Percentiles rank a stretch among this genome's conserved stretches.
These are phyloP conservation scores for Chaetodon auriga DNA, from an alignment of 2,113 vertebrate genomes.

Conservation along the genomic window DNA sequence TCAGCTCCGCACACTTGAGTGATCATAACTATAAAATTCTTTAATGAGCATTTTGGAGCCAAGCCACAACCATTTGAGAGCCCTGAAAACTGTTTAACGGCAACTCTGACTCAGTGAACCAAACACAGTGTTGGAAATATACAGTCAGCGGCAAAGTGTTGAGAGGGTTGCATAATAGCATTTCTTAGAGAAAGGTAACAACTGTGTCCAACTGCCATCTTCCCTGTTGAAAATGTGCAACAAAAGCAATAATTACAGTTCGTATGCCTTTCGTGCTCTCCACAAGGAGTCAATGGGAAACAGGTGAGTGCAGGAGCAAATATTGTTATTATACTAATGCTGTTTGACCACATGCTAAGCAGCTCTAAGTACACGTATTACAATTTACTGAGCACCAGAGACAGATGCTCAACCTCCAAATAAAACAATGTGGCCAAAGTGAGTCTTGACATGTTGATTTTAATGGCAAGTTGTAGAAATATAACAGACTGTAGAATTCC, in stretches of 20 bases:
- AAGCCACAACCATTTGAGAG: conserved; percentile 39
- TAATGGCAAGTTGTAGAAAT: too few relatives aligned
- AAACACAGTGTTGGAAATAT: conserved; percentile 14
- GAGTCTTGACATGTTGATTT: neutral
- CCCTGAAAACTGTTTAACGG: conserved; percentile 57
- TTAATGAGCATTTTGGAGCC: conserved; percentile 70
- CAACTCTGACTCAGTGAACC: conserved; percentile 47
- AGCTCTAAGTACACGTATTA: neutral
- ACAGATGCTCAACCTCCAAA: neutral
- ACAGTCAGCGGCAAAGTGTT: conserved; percentile 15
- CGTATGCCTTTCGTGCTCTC: conserved; percentile 4
- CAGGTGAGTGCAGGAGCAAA: conserved; percentile 14
- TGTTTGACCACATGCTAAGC: neutral
- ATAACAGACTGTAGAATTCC: neutral
- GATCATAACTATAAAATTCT: conserved; percentile 59
- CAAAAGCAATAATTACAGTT: conserved; percentile 29
- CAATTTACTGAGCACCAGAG: neutral
- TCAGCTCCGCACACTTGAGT: conserved; percentile 40
- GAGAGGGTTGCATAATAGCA: conserved; percentile 3
- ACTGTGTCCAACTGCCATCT: neutral
- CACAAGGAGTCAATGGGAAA: conserved; percentile 1
- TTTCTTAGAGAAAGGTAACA: neutral
- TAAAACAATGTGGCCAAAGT: neutral
- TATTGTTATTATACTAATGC: conserved; percentile 10
- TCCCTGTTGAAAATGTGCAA: conserved; percentile 16